Evolutionary conservation across 92 coral and sea anemone species (phyloP).

Genomic region (Heliopora coerulea): DNA sequence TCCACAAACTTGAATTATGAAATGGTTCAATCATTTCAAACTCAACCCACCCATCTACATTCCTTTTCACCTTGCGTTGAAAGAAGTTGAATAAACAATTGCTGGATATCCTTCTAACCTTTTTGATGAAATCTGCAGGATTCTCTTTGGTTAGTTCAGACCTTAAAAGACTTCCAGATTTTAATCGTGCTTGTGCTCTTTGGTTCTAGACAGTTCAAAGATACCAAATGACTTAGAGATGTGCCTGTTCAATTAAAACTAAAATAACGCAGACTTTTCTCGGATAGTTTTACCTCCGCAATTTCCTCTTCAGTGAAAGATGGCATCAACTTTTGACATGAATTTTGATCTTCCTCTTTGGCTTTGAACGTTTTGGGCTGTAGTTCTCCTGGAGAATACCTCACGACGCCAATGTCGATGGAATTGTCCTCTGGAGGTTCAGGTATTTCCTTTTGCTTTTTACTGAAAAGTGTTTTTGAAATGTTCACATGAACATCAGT

Average conservation of each 20-base stretch:
- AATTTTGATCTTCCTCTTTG: conserved; percentile 82
- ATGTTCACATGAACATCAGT: no score
- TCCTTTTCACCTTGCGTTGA: no score
- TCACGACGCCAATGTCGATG: conserved; percentile 83
- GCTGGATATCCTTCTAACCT: neutral
- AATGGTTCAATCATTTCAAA: no score
- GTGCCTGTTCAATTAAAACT: no score
- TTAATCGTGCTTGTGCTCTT: conserved; percentile 86
- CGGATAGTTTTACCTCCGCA: conserved; percentile 76
- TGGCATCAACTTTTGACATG: conserved; percentile 89
- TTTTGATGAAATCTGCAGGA: conserved; percentile 52
- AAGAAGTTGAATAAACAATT: no score
- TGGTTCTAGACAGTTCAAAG: conserved; percentile 65
- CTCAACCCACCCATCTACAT: no score
- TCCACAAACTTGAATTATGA: no score
- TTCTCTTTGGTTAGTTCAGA: conserved; percentile 73
- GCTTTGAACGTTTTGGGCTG: conserved; percentile 75
- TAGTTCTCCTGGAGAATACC: conserved; percentile 71
- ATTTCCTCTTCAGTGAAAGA: conserved; percentile 87
- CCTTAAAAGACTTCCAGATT: conserved; percentile 83
- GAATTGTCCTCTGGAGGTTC: conserved; percentile 58
- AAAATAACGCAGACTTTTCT: no score
- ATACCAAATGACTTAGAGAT: no score
- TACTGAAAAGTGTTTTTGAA: neutral
- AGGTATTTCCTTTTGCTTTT: conserved; percentile 51